Evolutionary conservation across 2,888 invertebrate genomes (phyloP).

Genomic region (Iselma pallidipennis): DNA sequence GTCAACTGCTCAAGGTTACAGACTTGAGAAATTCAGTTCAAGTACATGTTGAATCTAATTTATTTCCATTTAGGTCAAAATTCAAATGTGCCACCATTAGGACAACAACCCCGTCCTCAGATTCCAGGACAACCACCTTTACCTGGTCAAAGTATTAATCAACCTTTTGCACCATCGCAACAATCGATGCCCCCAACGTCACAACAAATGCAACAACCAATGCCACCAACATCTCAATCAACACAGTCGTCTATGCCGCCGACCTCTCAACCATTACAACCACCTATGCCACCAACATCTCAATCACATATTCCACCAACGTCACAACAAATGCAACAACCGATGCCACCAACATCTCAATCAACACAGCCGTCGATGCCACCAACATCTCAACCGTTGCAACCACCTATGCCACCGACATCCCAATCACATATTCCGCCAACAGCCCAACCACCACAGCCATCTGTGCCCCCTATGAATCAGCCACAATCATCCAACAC

Average conservation of each 20-base stretch:
- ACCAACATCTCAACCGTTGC: neutral
- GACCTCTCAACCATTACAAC: neutral
- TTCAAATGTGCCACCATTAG: conserved; percentile 22
- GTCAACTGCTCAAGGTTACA: conserved; percentile 5
- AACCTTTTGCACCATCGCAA: conserved; percentile 7
- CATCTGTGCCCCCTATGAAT: conserved; percentile 18
- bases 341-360: conserved; percentile 10
- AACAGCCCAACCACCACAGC: too few relatives aligned
- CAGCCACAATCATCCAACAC: conserved; percentile 17
- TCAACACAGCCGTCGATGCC: conserved; percentile 20
- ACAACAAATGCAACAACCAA: conserved; percentile 3
- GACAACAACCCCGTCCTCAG: conserved; percentile 4
- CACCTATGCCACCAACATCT: neutral
- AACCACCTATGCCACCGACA: conserved; percentile 13
- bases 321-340: neutral
- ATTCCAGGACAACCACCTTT: conserved; percentile 39
- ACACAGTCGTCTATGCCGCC: neutral
- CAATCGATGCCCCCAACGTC: conserved; percentile 12
- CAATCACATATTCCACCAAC: neutral
- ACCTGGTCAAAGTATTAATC: neutral
- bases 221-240: neutral
- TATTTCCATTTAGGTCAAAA: conserved; percentile 2
- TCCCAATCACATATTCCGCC: conserved; percentile 13
- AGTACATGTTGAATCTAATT: neutral
- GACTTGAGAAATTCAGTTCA: neutral